A percentile compares a stretch with the other conserved stretches of the same genome.
Evolutionary conservation across 2,797 vertebrate genomes (phyloP).

Genomic region (Coilia nasus): DNA sequence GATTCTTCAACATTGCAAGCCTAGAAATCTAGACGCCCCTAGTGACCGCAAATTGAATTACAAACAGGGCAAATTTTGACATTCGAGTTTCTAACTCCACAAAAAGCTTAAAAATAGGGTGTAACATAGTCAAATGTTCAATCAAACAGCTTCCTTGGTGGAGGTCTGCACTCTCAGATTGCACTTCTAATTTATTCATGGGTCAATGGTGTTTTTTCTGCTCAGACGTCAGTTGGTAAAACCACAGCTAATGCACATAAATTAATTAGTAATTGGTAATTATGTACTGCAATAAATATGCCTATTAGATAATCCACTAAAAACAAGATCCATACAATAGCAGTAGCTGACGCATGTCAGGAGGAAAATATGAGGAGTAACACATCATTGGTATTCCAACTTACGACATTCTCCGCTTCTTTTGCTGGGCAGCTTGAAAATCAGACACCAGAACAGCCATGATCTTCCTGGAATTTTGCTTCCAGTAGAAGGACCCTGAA

Average conservation of each 20-base stretch:
- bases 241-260: too few species aligned
- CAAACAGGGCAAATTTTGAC: neutral
- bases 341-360: too few species aligned
- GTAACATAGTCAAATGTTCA: constrained; percentile 17
- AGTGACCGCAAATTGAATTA: neutral
- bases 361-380: too few species aligned
- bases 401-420: constrained; percentile 17
- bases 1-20: neutral
- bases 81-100: constrained; percentile 4
- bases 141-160: neutral
- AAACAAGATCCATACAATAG: too few species aligned
- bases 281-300: neutral
- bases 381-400: too few species aligned
- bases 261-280: too few species aligned
- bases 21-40: neutral
- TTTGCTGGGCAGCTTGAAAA: constrained; percentile 18
- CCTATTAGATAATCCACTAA: too few species aligned
- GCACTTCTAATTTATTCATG: neutral
- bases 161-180: too few species aligned
- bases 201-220: too few species aligned
- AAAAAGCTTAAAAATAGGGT: constrained; percentile 13
- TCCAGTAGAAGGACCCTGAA: constrained; percentile 17
- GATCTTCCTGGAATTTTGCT: constrained; percentile 11
- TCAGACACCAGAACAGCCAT: constrained; percentile 16
- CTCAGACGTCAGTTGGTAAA: too few species aligned